These are phyloP conservation scores for Otus sunia DNA, from an alignment of 2,113 vertebrate genomes.

Conservation along the genomic window DNA sequence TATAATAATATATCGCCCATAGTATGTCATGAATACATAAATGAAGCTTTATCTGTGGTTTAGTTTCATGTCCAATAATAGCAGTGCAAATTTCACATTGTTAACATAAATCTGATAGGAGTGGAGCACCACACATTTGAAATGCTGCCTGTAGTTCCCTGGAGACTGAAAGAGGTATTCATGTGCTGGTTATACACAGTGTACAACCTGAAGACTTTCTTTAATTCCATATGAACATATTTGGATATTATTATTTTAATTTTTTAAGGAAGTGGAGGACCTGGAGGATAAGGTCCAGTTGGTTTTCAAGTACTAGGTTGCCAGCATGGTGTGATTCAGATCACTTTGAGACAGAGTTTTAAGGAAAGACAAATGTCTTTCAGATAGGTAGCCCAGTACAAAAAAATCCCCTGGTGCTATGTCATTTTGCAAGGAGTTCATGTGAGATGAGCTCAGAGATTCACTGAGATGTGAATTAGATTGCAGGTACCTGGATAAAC, in stretches of 20 bases:
- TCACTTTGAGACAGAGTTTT: background rate
- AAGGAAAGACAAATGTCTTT: background rate
- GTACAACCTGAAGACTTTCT: background rate
- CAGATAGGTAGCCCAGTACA: background rate
- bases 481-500: background rate
- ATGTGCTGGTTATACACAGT: background rate
- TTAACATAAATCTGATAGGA: background rate
- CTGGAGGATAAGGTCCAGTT: background rate
- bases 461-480: background rate
- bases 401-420: background rate
- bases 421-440: background rate
- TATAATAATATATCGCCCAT: background rate
- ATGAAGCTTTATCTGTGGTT: background rate
- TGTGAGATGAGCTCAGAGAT: too few relatives aligned
- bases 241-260: background rate
- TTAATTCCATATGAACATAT: background rate
- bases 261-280: background rate
- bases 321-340: background rate
- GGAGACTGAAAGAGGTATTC: background rate
- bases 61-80: background rate
- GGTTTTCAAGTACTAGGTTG: background rate
- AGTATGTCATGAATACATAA: background rate
- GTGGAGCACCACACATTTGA: fast-evolving
- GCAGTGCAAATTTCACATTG: background rate
- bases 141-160: background rate